These are phyloP conservation scores for Stenolophus ochropezus DNA, from an alignment of 2,888 invertebrate genomes.

Conservation along the genomic window DNA sequence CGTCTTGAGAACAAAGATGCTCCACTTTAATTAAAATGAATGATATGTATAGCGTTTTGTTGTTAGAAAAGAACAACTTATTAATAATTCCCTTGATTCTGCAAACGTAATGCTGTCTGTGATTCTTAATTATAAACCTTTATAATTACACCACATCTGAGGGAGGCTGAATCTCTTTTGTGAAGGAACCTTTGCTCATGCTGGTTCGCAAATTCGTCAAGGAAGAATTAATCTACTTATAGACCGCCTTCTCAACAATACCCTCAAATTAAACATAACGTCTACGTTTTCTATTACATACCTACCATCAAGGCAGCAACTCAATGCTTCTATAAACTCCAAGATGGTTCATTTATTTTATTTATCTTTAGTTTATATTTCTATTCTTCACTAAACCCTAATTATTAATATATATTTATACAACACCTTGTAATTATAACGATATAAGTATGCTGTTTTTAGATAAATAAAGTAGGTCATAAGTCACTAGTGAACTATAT, in stretches of 20 bases:
- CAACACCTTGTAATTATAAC: no score
- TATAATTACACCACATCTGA: neutral
- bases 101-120: neutral
- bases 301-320: no score
- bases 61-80: neutral
- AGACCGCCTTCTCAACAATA: neutral
- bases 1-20: neutral
- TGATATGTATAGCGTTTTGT: neutral
- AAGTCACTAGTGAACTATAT: no score
- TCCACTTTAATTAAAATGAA: neutral
- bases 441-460: no score
- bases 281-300: no score
- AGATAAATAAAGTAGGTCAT: no score
- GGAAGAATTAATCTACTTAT: neutral
- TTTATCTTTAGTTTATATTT: no score
- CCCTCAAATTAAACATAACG: no score
- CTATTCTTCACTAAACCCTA: no score
- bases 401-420: no score
- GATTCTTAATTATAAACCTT: constrained; percentile 12
- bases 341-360: no score
- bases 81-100: neutral
- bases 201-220: neutral
- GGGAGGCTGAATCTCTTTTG: neutral
- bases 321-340: no score
- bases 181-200: neutral